A percentile compares a stretch with the other conserved stretches of the same genome.
Evolutionary conservation across 2,113 vertebrate genomes (phyloP).

Genomic region (Phalacrocorax pelagicus): DNA sequence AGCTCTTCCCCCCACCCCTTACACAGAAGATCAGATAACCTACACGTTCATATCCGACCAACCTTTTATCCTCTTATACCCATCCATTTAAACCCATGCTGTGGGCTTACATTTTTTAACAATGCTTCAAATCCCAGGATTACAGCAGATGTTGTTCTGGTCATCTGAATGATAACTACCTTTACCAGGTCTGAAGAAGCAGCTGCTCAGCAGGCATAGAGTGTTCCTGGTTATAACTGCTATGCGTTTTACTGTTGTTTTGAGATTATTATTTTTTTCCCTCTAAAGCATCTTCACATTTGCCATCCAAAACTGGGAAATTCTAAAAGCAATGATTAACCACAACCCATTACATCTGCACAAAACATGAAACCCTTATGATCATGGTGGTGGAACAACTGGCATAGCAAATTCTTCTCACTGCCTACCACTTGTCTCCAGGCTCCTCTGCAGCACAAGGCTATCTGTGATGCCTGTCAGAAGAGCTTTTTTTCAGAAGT

Average conservation of each 20-base stretch:
- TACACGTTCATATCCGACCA: not conserved
- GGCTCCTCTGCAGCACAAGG: not conserved
- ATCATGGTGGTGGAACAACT: not conserved
- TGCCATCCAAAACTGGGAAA: not conserved
- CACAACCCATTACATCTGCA: not conserved
- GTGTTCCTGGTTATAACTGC: not conserved
- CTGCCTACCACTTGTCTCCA: not conserved
- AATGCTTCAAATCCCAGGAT: not conserved
- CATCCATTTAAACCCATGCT: not conserved
- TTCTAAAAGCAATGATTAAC: not conserved
- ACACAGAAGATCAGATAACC: not conserved
- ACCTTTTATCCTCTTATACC: not conserved
- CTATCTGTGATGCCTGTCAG: not conserved
- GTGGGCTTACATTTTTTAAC: not conserved
- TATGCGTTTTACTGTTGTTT: not conserved
- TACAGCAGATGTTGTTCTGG: not conserved
- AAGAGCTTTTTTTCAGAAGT: not conserved
- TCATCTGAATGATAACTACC: not conserved
- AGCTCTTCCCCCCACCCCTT: not conserved
- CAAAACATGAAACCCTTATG: not conserved
- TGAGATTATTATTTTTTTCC: not conserved
- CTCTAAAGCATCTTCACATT: not conserved
- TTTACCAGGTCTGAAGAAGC: not conserved
- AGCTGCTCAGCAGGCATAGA: not conserved
- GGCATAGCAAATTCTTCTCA: not conserved